These are phyloP conservation scores for Acheta domesticus DNA, from an alignment of 2,888 invertebrate species.

Conservation along the genomic window DNA sequence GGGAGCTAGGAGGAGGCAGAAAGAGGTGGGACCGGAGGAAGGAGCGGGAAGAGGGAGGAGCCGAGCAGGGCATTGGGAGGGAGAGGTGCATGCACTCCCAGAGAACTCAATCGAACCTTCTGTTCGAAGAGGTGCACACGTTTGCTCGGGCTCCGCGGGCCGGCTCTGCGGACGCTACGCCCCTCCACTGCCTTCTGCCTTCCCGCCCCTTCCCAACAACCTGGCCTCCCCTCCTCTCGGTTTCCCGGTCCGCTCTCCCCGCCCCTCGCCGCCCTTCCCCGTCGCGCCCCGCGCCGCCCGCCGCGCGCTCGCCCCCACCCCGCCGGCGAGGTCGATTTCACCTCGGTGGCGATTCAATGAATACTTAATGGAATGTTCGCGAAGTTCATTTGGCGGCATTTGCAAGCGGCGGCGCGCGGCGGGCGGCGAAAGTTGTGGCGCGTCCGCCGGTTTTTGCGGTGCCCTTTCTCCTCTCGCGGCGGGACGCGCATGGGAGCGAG, in stretches of 20 bases:
- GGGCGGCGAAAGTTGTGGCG: conserved; percentile 11
- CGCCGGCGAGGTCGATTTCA: conserved; percentile 3
- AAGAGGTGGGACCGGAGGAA: too few species aligned
- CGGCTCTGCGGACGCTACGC: too few species aligned
- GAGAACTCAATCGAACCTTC: too few species aligned
- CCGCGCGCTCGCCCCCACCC: not conserved
- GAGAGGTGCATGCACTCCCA: too few species aligned
- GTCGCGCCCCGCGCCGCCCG: not conserved
- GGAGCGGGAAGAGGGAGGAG: too few species aligned
- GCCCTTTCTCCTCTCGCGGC: not conserved
- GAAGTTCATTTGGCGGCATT: conserved; percentile 18
- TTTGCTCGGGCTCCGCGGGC: too few species aligned
- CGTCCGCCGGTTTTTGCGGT: conserved; percentile 18
- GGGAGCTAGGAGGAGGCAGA: too few species aligned
- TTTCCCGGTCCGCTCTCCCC: not conserved
- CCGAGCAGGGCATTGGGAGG: too few species aligned
- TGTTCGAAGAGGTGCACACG: too few species aligned
- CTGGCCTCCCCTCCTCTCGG: not conserved
- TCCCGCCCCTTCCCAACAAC: too few species aligned
- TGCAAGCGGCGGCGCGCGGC: conserved; percentile 11
- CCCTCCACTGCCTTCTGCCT: too few species aligned
- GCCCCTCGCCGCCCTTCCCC: too few species aligned
- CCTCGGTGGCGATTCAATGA: conserved; percentile 10
- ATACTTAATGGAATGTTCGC: conserved; percentile 18
- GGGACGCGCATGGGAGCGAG: not conserved